phyloP scores from a whole-genome alignment of 2,888 invertebrate species.

The Scaeva pyrastri region DNA sequence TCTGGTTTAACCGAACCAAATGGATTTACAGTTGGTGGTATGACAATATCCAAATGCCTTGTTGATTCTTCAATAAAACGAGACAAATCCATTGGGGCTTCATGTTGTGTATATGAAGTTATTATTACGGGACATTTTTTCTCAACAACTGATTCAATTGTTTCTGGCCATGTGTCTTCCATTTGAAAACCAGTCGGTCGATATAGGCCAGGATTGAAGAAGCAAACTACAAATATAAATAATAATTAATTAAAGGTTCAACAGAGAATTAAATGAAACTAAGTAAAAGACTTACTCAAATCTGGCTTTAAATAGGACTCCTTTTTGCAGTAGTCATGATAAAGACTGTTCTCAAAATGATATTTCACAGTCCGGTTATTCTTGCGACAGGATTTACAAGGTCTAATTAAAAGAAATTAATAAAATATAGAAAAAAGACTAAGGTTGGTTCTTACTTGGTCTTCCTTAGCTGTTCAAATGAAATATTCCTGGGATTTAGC shows the following conservation, averaged over 20 bases:
- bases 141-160: constrained; percentile 86
- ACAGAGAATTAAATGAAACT: too few species aligned
- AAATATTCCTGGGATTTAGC: constrained; percentile 86
- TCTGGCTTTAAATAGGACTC: constrained; percentile 85
- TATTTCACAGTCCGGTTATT: constrained; percentile 85
- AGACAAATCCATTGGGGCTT: constrained; percentile 87
- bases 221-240: constrained; percentile 85
- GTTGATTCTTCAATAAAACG: constrained; percentile 85
- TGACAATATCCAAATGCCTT: constrained; percentile 84
- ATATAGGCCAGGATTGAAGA: constrained; percentile 90
- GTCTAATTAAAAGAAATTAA: constrained; percentile 80
- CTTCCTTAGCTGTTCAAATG: constrained; percentile 85
- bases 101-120: constrained; percentile 88
- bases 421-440: neutral
- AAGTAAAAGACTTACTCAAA: constrained; percentile 83
- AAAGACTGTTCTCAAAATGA: constrained; percentile 84
- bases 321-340: constrained; percentile 84
- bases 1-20: constrained; percentile 89
- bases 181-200: constrained; percentile 87
- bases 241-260: neutral
- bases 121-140: constrained; percentile 86
- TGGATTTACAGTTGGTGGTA: constrained; percentile 86
- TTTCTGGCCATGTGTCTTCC: constrained; percentile 88
- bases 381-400: constrained; percentile 85
- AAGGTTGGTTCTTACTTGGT: constrained; percentile 84